Evolutionary conservation across 2,888 invertebrate species (phyloP).

Genomic region (Heliconius erato): DNA sequence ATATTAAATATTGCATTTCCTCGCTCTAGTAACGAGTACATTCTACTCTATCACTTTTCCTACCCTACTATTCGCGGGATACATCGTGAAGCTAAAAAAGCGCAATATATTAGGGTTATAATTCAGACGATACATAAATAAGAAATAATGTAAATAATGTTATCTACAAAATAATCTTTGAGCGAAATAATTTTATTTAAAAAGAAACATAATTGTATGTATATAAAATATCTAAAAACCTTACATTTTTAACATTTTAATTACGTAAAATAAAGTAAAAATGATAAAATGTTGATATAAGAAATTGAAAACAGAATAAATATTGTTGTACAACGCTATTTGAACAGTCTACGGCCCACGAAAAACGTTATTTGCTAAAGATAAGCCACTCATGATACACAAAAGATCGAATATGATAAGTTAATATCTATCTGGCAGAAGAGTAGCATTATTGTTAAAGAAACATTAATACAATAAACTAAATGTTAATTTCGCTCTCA

Average conservation of each 20-base stretch:
- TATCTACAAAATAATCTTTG: no score
- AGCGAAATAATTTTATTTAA: no score
- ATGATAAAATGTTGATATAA: conserved; percentile 5
- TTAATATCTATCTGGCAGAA: neutral
- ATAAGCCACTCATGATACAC: conserved; percentile 2
- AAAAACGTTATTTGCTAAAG: conserved; percentile 10
- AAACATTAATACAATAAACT: neutral
- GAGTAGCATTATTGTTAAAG: neutral
- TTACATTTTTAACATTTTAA: neutral
- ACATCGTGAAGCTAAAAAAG: no score
- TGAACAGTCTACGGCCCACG: neutral
- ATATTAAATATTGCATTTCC: no score
- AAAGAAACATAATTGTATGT: neutral
- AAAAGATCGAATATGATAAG: conserved; percentile 2
- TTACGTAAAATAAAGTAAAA: conserved; percentile 1
- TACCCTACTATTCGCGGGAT: no score
- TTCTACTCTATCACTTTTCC: no score
- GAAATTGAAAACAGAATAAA: conserved; percentile 13
- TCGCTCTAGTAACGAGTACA: no score
- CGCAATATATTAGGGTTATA: no score
- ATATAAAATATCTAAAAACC: no score
- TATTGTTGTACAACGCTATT: conserved; percentile 8
- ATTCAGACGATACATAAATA: no score
- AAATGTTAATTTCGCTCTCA: neutral
- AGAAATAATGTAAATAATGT: no score